Percentiles rank a stretch among this genome's conserved stretches.
Evolutionary conservation across 2,888 invertebrate genomes (phyloP).

Genomic region (Melinaea menophilus): DNA sequence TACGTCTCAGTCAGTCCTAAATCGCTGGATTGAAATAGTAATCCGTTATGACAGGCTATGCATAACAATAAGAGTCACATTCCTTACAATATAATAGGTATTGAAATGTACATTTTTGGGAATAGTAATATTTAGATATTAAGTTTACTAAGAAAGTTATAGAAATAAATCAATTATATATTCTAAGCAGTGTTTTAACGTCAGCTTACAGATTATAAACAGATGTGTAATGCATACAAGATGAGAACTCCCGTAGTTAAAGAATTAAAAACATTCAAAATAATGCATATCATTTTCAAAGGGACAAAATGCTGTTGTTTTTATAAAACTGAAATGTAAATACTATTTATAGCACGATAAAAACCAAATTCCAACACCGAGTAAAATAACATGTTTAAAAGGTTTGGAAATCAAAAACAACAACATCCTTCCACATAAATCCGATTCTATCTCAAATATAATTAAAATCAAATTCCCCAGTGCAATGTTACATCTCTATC

Average conservation of each 20-base stretch:
- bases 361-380: neutral
- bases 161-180: too few species aligned
- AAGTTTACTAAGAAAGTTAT: neutral
- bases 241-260: too few species aligned
- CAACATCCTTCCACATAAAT: conserved; percentile 1
- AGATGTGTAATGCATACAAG: too few species aligned
- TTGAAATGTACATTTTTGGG: neutral
- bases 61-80: conserved; percentile 7
- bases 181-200: too few species aligned
- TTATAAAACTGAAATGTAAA: neutral
- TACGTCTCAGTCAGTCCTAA: conserved; percentile 26
- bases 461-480: conserved; percentile 8
- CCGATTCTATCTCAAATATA: conserved; percentile 4
- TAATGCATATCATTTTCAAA: neutral
- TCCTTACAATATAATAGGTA: neutral
- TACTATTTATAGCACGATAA: neutral
- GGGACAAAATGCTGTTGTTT: too few species aligned
- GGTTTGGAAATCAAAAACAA: neutral
- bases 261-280: neutral
- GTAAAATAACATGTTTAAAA: conserved; percentile 1
- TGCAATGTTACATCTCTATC: conserved; percentile 12
- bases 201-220: too few species aligned
- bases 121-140: neutral
- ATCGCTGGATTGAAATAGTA: conserved; percentile 33
- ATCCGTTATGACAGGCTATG: conserved; percentile 13